These are phyloP conservation scores for Lithobates pipiens DNA, from an alignment of 2,797 vertebrate genomes.

Conservation along the genomic window DNA sequence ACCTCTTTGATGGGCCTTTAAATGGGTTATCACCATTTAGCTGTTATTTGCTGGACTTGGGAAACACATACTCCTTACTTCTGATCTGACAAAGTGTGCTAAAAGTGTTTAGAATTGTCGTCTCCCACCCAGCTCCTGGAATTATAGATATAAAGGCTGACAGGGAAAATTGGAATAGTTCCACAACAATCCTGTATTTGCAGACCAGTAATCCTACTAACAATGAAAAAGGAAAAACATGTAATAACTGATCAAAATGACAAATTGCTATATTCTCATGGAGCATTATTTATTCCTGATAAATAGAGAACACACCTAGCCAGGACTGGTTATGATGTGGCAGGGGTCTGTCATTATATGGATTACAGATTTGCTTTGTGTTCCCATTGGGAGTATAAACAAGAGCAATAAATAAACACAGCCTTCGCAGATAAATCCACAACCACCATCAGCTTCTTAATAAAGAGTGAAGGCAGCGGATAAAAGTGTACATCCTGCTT, in stretches of 20 bases:
- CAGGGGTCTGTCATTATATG: slow-evolving; percentile 34
- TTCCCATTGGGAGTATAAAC: slow-evolving; percentile 60
- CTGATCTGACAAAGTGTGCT: too few species aligned
- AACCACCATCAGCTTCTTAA: slow-evolving; percentile 59
- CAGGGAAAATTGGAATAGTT: too few species aligned
- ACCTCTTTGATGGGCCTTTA: too few species aligned
- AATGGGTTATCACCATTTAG: too few species aligned
- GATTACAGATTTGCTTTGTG: slow-evolving; percentile 21
- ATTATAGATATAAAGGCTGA: too few species aligned
- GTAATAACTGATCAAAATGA: not conserved
- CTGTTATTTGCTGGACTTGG: too few species aligned
- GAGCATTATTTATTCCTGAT: not conserved
- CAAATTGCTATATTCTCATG: not conserved
- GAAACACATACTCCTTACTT: too few species aligned
- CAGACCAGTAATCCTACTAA: too few species aligned
- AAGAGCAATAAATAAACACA: slow-evolving; percentile 55
- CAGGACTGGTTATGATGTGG: slow-evolving; percentile 29
- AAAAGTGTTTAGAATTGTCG: too few species aligned
- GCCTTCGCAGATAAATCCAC: slow-evolving; percentile 55
- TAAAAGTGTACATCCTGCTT: slow-evolving; percentile 67
- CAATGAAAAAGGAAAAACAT: not conserved
- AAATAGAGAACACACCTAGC: slow-evolving; percentile 2
- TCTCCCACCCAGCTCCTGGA: too few species aligned
- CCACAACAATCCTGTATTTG: too few species aligned
- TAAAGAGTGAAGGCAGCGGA: slow-evolving; percentile 64